phyloP scores from a whole-genome alignment of 1,140 invertebrate species.

The Hylyphantes graminicola region DNA sequence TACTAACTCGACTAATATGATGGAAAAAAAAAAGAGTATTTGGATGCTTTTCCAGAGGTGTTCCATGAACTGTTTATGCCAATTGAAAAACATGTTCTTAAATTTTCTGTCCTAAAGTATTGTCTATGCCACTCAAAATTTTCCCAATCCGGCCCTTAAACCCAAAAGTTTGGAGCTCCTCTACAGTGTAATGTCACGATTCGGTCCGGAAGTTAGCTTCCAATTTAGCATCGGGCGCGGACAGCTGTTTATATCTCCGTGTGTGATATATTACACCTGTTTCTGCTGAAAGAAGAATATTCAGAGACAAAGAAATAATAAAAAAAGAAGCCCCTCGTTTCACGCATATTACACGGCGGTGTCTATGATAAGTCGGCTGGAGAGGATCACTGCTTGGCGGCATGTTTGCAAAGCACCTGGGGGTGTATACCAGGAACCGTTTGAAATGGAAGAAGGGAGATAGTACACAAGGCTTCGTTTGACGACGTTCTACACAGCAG shows the following conservation, averaged over 20 bases:
- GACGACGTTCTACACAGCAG: too few relatives aligned
- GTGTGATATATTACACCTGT: constrained; percentile 46
- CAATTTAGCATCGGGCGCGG: constrained; percentile 42
- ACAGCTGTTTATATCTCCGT: constrained; percentile 54
- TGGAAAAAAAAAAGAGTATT: too few relatives aligned
- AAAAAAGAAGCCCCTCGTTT: not conserved
- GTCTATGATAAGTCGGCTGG: constrained; percentile 24
- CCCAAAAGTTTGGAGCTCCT: too few relatives aligned
- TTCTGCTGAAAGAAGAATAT: constrained; percentile 1
- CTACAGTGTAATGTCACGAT: constrained; percentile 13
- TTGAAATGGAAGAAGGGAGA: not conserved
- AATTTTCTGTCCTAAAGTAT: too few relatives aligned
- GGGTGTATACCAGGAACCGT: too few relatives aligned
- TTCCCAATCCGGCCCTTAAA: too few relatives aligned
- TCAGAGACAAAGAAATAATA: not conserved
- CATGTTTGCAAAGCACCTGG: constrained; percentile 9
- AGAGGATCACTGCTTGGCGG: constrained; percentile 4
- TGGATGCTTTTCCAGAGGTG: too few relatives aligned
- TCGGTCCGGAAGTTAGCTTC: constrained; percentile 15
- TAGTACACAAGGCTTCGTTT: too few relatives aligned
- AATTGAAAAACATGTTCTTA: too few relatives aligned
- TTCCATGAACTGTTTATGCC: too few relatives aligned
- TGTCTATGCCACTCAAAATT: too few relatives aligned
- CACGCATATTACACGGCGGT: constrained; percentile 6
- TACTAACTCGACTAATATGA: too few relatives aligned